Base-by-base conservation (phyloP, 2,113 vertebrate genomes). In the Nycticryphes semicollaris region DNA sequence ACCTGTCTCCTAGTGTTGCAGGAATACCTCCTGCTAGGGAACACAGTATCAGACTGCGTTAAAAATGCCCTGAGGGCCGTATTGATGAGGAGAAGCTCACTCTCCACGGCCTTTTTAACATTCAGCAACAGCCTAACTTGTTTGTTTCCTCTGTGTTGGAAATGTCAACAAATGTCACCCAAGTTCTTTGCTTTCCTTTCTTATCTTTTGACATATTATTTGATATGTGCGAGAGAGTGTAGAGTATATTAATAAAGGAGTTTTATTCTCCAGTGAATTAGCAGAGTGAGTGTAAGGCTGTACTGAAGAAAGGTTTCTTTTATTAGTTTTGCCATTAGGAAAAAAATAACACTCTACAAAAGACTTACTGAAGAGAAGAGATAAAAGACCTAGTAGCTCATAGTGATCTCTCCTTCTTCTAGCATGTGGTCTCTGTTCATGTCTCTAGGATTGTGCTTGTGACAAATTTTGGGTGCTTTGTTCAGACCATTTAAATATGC, bases 81-180 rank as follows among this genome's bases (percentile, higher is more conserved):
- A 92, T 41, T 91, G 95, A 95, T 95, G 83, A 90, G 67, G 76
- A 56, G 82, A 90, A 90, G 66, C 69, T 96, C 86, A 18, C 67
- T 94, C 95, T 96, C 83, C 80, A 48, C 14, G 35, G 91, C 78
- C 94, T 97, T 96, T 96, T 97, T 98, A 97, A 95, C 97, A 98
- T 98, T 98, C 96, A 97, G 75, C 72, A 95, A 89, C 19, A 7
- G 67, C 9, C 6, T 89, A 97, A 94, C 92, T 97, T 97, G 97
- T 98, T 98, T 98, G 92, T 95, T 98, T 98, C 77, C 60, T 93
- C 60, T 1, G 14, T 93, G 88, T 95, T 97, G 97, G 96, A 98
- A 98, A 98, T 98, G 97, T 97, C 98, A 98, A 98, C 95, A 98
- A 98, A 98, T 98, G 97, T 97, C 98, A 98, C 90, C 77, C 31